A percentile compares a stretch with the other conserved stretches of the same genome.
Evolutionary conservation across 2,113 vertebrate genomes (phyloP).

Genomic region (Choloepus hoffmanni): DNA sequence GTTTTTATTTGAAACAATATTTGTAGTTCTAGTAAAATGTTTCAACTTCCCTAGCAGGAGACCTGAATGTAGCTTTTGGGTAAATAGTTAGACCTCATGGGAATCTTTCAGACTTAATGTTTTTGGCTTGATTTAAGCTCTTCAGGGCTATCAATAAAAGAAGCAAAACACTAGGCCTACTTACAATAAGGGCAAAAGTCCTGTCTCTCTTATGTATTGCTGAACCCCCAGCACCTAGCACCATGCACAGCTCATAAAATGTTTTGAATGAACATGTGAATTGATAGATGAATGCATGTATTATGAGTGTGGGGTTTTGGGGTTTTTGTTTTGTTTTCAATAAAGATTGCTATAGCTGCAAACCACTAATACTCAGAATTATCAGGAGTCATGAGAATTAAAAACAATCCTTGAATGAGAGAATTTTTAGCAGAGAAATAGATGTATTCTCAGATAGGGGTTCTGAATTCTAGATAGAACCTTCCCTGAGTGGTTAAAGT

Average conservation of each 20-base stretch:
- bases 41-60: neutral
- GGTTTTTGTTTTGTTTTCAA: neutral
- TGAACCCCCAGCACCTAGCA: neutral
- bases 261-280: neutral
- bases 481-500: neutral
- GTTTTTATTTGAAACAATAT: conserved; percentile 42
- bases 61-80: neutral
- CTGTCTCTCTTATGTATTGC: neutral
- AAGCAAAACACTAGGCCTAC: neutral
- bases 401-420: neutral
- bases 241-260: neutral
- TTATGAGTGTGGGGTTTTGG: neutral
- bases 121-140: neutral
- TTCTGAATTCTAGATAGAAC: neutral
- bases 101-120: neutral
- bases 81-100: conserved; percentile 22
- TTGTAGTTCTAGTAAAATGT: neutral
- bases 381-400: neutral
- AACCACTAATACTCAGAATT: neutral
- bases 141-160: neutral
- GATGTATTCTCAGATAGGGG: neutral
- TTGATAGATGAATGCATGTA: neutral
- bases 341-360: neutral
- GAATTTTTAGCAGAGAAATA: neutral
- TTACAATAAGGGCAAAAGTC: neutral